Percentiles rank a stretch among this genome's conserved stretches.
These are phyloP conservation scores for Meandrina meandrites DNA, from an alignment of 92 coral and sea anemone genomes.

Conservation along the genomic window DNA sequence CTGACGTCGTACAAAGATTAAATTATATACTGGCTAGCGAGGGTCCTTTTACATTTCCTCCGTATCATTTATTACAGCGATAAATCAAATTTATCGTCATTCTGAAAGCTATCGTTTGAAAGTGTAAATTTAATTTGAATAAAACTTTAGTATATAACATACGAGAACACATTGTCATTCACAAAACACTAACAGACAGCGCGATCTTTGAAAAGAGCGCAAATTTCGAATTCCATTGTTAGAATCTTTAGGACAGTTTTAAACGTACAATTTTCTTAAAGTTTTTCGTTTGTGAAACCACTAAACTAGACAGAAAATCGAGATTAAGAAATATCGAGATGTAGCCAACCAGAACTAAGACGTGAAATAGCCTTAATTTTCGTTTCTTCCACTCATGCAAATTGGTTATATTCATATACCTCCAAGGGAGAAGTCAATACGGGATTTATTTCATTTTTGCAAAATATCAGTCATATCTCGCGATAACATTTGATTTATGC, in stretches of 20 bases:
- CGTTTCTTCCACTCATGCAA: conserved; percentile 3
- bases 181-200: not conserved
- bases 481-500: conserved; percentile 16
- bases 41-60: not conserved
- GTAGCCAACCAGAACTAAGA: conserved; percentile 5
- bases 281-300: not conserved
- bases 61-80: not conserved
- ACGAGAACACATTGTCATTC: not conserved
- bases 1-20: not conserved
- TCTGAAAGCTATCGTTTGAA: conserved; percentile 3
- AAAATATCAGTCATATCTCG: conserved; percentile 7
- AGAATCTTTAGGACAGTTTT: not conserved
- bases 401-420: conserved; percentile 14
- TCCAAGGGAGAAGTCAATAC: conserved; percentile 19
- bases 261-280: not conserved
- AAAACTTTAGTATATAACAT: not conserved
- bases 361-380: conserved; percentile 6
- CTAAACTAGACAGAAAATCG: not conserved
- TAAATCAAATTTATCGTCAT: conserved; percentile 6
- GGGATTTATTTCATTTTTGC: conserved; percentile 27
- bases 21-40: not conserved
- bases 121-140: conserved; percentile 17
- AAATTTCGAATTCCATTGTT: not conserved
- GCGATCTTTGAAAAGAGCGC: not conserved
- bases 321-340: not conserved